Evolutionary conservation across 2,113 vertebrate species (phyloP).

Genomic region (Eurypyga helias): DNA sequence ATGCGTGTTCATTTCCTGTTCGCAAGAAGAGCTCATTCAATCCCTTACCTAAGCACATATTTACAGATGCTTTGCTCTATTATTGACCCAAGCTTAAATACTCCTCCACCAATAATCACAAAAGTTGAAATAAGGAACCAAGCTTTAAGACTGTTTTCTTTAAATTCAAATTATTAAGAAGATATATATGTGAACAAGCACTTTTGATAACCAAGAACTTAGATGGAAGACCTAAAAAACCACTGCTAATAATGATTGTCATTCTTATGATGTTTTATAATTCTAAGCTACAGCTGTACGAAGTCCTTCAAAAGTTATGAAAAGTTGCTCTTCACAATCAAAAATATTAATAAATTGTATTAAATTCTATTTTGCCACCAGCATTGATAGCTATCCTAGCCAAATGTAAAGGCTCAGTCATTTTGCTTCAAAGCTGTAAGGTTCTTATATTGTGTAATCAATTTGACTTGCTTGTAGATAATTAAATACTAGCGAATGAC

Average conservation of each 20-base stretch:
- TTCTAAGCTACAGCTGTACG: not conserved
- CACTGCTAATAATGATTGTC: not conserved
- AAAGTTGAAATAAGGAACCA: not conserved
- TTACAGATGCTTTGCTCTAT: not conserved
- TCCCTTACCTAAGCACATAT: not conserved
- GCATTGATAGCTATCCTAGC: constrained; percentile 18
- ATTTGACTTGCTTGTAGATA: constrained; percentile 47
- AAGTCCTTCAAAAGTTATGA: not conserved
- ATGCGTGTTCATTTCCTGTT: not conserved
- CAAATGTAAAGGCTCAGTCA: not conserved
- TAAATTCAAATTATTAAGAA: not conserved
- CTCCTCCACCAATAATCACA: not conserved
- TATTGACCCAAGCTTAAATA: not conserved
- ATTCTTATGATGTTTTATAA: not conserved
- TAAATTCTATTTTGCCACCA: constrained; percentile 46
- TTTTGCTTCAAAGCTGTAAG: constrained; percentile 37
- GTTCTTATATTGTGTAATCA: constrained; percentile 22
- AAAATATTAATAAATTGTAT: not conserved
- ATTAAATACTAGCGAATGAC: not conserved
- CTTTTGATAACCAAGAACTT: not conserved
- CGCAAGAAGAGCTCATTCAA: not conserved
- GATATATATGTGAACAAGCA: not conserved
- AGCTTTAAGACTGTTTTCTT: not conserved
- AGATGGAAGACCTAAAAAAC: not conserved
- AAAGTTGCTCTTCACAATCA: not conserved